Evolutionary conservation across 2,113 vertebrate species (phyloP).

Genomic region (Chroicocephalus ridibundus): DNA sequence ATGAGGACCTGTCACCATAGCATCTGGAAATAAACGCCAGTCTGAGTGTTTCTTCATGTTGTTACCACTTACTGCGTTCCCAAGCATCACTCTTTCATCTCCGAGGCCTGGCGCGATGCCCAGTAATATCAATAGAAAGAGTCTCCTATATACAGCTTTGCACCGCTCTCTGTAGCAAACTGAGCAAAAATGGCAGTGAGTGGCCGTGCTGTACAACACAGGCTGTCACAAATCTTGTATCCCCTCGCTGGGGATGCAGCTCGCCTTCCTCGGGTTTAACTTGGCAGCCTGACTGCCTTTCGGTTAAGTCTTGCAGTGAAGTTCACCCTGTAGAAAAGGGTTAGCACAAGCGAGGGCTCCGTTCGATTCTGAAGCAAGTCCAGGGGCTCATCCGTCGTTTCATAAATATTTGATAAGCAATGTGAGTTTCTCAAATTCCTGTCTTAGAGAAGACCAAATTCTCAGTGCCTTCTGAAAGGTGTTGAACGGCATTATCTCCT

Average conservation of each 20-base stretch:
- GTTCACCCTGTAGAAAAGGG: not conserved
- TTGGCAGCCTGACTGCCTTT: not conserved
- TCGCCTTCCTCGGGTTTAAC: accelerated
- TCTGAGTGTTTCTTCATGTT: not conserved
- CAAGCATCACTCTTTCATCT: not conserved
- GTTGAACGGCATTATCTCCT: not conserved
- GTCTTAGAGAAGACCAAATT: not conserved
- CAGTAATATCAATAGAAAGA: not conserved
- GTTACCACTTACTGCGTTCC: not conserved
- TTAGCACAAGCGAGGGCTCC: not conserved
- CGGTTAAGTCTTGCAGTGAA: not conserved
- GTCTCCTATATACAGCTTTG: not conserved
- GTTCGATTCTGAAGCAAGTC: not conserved
- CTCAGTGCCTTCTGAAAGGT: not conserved
- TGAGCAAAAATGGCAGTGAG: not conserved
- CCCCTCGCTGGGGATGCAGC: not conserved
- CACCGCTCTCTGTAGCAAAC: not conserved
- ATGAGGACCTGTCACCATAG: not conserved
- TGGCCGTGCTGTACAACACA: accelerated
- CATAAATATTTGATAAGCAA: not conserved
- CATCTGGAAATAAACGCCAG: not conserved
- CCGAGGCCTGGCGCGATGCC: not conserved
- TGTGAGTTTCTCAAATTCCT: not conserved
- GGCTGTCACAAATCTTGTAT: not conserved
- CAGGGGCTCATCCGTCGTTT: not conserved